Evolutionary conservation across 2,888 invertebrate species (phyloP), one percentile per base, ranked within the genome.

Genomic region (Drosophila ezoana): DNA sequence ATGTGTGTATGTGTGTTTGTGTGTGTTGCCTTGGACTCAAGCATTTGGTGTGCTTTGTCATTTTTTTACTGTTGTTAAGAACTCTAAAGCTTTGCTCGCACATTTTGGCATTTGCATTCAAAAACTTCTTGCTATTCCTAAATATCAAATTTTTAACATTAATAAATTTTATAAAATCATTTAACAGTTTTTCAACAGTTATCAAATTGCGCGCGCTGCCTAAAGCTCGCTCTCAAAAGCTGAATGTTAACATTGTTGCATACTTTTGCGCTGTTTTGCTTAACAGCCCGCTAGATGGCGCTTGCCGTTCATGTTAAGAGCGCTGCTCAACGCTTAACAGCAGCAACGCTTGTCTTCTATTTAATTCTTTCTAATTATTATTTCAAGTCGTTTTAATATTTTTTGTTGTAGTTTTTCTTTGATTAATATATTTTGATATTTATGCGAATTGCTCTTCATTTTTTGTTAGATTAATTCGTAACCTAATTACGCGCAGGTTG

Each of bases 401-500:
- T 16, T 23, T 38, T 11, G 10, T 3, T 43, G 18, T 10, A 13
- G 11, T 10, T 11, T 10, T n/a, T 16, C 5, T 2, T 32, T 11
- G 5, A 0, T 13, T 18, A 8, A 28, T 10, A 5, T 40, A 13
- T 6, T 10, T 1, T 2, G 4, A 5, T 10, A 35, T 11, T 1
- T 16, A 11, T 14, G 5, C 1, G 4, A 5, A 23, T 1, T 44
- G n/a, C 28, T 44, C 16, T 48, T 35, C 23, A 2, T 28, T 35
- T 14, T 10, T 8, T 6, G n/a, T 13, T 18, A n/a, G 28, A 18
- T 33, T 14, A n/a, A n/a, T 20, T 10, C 58, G 74, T 90, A 91
- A 90, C 90, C 90, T 79, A 90, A 89, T 90, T 38, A 33, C 90
- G 80, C 63, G 23, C 44, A 91, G 92, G 92, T 91, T 92, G 91